These are phyloP conservation scores for Hemicordylus capensis DNA, from an alignment of 2,113 vertebrate species.

Conservation along the genomic window DNA sequence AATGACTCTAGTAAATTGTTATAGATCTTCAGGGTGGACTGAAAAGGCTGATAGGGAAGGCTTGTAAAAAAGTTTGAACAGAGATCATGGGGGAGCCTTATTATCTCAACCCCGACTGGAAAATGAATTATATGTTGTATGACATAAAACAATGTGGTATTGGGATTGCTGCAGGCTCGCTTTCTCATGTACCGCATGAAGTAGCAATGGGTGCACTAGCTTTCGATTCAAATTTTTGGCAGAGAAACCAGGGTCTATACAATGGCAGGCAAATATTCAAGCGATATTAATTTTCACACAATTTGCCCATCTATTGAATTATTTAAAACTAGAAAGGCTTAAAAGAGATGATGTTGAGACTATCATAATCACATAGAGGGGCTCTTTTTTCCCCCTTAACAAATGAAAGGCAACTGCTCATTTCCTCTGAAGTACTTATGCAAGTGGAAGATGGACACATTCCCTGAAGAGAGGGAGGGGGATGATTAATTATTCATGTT, in stretches of 20 bases:
- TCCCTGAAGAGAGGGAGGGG: neutral
- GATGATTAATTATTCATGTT: neutral
- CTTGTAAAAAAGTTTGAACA: slow-evolving; percentile 1
- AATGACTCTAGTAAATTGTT: neutral
- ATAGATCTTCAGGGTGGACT: neutral
- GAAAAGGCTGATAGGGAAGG: neutral
- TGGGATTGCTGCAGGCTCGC: neutral
- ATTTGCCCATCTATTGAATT: neutral
- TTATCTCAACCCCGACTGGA: neutral
- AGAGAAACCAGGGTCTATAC: neutral
- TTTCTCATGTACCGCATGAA: neutral
- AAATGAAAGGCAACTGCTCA: neutral
- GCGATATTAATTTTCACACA: neutral
- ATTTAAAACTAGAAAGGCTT: neutral
- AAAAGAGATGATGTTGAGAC: neutral
- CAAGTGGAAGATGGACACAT: neutral
- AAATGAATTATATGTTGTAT: neutral
- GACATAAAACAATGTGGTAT: neutral
- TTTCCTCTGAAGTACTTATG: neutral
- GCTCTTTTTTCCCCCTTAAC: too few relatives aligned
- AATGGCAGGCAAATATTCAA: neutral
- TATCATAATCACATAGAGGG: neutral
- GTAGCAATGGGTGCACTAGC: neutral
- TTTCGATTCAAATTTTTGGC: neutral
- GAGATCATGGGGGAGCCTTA: neutral